These are phyloP conservation scores for Tragopan temminckii DNA, from an alignment of 2,797 vertebrate species.

Conservation along the genomic window DNA sequence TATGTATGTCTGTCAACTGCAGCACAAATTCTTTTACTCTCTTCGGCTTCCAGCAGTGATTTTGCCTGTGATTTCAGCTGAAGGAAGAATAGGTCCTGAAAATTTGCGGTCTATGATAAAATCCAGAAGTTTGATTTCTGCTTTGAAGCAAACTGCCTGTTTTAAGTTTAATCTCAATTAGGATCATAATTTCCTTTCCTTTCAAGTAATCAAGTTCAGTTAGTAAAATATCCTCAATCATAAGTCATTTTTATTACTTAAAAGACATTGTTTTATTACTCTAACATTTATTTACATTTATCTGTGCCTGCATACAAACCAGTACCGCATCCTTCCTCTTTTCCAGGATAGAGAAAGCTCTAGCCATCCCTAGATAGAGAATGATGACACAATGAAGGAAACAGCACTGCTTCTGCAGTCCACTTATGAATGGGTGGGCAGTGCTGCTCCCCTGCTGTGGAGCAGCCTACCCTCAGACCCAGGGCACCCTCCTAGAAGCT, in stretches of 20 bases:
- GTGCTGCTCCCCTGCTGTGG: accelerated
- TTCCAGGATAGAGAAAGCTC: not conserved
- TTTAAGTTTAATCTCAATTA: constrained; percentile 49
- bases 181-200: constrained; percentile 41
- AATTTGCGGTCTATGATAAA: constrained; percentile 13
- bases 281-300: not conserved
- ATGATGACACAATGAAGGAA: not conserved
- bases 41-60: not conserved
- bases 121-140: constrained; percentile 4
- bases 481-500: not conserved
- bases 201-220: constrained; percentile 36
- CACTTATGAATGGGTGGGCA: not conserved
- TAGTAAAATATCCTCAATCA: constrained; percentile 4
- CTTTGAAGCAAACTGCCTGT: constrained; percentile 6
- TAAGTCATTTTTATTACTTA: not conserved
- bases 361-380: not conserved
- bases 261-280: not conserved
- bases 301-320: not conserved
- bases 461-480: accelerated
- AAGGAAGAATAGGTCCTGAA: constrained; percentile 3
- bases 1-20: not conserved
- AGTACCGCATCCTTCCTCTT: not conserved
- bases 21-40: not conserved
- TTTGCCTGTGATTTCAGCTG: not conserved
- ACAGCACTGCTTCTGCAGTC: not conserved